phyloP scores from a whole-genome alignment of 1,140 invertebrate genomes.

The Geopemphigus sp. region DNA sequence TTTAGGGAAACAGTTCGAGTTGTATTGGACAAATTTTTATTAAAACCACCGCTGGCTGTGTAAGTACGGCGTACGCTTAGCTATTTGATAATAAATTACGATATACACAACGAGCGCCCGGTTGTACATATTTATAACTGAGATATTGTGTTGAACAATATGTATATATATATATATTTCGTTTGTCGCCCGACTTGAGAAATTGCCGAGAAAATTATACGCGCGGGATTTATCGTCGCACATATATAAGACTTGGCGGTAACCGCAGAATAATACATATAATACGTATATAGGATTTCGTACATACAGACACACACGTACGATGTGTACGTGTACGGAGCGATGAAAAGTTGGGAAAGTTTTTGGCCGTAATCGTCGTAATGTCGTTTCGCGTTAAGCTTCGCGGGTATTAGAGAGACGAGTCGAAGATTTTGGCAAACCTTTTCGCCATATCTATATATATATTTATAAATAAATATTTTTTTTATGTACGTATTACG shows the following conservation, averaged over 20 bases:
- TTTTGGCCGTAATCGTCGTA: constrained; percentile 15
- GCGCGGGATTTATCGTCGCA: constrained; percentile 10
- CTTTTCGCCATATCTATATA: background rate
- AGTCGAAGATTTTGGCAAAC: constrained; percentile 5
- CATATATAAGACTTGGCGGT: background rate
- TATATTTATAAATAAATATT: too few relatives aligned
- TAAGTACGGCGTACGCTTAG: too few relatives aligned
- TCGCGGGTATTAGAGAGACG: background rate
- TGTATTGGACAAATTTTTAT: too few relatives aligned
- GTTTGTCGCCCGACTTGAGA: background rate
- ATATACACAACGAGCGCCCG: too few relatives aligned
- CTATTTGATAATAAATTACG: too few relatives aligned
- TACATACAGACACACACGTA: too few relatives aligned
- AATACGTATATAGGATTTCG: background rate
- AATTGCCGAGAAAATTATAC: background rate
- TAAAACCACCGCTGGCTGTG: too few relatives aligned
- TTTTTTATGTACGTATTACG: background rate
- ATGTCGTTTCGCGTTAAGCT: constrained; percentile 10
- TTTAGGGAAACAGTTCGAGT: too few relatives aligned
- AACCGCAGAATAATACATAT: background rate
- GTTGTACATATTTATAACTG: too few relatives aligned
- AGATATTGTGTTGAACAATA: too few relatives aligned
- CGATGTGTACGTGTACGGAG: too few relatives aligned
- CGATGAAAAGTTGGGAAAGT: constrained; percentile 34
- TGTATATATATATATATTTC: background rate